A percentile compares a stretch with the other conserved stretches of the same genome.
Evolutionary conservation across 1,140 invertebrate genomes (phyloP).

Genomic region (Acromyrmex charruanus): DNA sequence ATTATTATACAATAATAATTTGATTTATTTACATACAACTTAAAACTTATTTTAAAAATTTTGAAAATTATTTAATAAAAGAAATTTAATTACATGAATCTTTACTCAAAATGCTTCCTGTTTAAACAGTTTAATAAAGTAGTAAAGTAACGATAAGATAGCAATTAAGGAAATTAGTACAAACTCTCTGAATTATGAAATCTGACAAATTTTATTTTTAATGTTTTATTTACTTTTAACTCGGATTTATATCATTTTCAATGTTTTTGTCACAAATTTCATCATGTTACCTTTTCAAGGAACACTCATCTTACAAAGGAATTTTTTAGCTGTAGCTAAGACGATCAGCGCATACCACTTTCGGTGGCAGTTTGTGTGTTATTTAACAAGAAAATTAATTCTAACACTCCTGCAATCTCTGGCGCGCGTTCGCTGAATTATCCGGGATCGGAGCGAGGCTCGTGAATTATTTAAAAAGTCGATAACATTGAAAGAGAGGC

Average conservation of each 20-base stretch:
- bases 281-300: not conserved
- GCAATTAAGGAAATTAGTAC: not conserved
- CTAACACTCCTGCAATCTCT: constrained; percentile 41
- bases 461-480: constrained; percentile 63
- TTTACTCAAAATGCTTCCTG: not conserved
- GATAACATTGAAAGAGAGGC: constrained; percentile 35
- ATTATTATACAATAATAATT: constrained; percentile 6
- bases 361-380: constrained; percentile 8
- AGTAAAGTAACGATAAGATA: not conserved
- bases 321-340: not conserved
- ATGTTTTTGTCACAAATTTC: not conserved
- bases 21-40: not conserved
- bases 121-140: not conserved
- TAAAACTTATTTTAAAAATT: not conserved
- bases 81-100: not conserved
- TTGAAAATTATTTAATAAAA: not conserved
- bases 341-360: not conserved
- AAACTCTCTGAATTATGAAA: not conserved
- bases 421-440: constrained; percentile 39
- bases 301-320: not conserved
- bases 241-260: not conserved
- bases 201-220: not conserved
- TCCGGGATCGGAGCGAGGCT: constrained; percentile 30
- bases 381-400: constrained; percentile 42
- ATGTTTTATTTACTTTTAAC: not conserved